These are phyloP conservation scores for Drosophila infuscata DNA, from an alignment of 2,888 invertebrate genomes.

Conservation along the genomic window DNA sequence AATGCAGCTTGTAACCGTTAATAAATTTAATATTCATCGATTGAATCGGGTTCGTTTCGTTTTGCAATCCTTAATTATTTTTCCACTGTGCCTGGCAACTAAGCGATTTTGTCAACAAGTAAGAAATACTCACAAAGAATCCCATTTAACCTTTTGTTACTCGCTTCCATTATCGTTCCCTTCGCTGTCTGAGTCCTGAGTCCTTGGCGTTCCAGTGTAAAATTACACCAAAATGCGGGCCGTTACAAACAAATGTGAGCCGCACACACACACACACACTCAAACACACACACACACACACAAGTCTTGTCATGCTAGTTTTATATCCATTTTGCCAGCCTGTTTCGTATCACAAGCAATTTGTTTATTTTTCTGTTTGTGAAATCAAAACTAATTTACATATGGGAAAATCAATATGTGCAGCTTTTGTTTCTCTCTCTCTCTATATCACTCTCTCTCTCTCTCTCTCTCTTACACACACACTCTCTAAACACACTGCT, in stretches of 20 bases:
- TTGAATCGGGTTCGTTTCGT: not conserved
- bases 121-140: slow-evolving; percentile 20
- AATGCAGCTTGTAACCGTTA: not conserved
- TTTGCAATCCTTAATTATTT: not conserved
- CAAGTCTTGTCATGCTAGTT: not conserved
- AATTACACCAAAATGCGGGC: slow-evolving; percentile 69
- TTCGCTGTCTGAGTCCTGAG: slow-evolving; percentile 8
- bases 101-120: slow-evolving; percentile 1
- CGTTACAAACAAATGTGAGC: slow-evolving; percentile 41
- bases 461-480: not conserved
- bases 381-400: slow-evolving; percentile 61
- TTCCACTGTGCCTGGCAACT: not conserved
- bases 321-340: slow-evolving; percentile 21
- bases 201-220: slow-evolving; percentile 47
- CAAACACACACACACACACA: not conserved
- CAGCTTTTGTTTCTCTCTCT: not conserved
- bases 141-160: slow-evolving; percentile 28
- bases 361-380: slow-evolving; percentile 43
- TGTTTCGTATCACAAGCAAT: slow-evolving; percentile 50
- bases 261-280: slow-evolving; percentile 8
- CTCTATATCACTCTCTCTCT: not conserved
- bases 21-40: not conserved
- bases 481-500: slow-evolving; percentile 22
- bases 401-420: slow-evolving; percentile 57
- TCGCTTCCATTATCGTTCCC: slow-evolving; percentile 6